Percentiles rank a stretch among this genome's conserved stretches.
Conservation (phyloP, 2,113 vertebrate genomes). For the Centropristis striata region DNA sequence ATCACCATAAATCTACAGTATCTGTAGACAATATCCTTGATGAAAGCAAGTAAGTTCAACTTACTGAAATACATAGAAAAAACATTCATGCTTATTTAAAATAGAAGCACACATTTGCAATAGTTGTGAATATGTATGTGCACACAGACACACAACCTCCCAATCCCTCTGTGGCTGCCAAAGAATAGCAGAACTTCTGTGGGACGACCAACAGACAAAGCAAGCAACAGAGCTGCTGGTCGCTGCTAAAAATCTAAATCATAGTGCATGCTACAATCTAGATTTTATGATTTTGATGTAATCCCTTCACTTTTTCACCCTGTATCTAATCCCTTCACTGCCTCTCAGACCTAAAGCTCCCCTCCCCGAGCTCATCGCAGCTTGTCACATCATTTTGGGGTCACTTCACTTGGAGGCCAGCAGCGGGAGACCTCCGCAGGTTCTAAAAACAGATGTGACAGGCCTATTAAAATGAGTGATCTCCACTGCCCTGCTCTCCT, state of each 20-base stretch:
- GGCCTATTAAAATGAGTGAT: slow-evolving; percentile 86
- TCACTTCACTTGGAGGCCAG: slow-evolving; percentile 76
- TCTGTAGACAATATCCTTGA: no score
- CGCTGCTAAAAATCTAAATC: neutral
- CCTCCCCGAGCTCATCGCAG: slow-evolving; percentile 73
- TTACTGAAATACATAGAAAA: neutral
- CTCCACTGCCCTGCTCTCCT: slow-evolving; percentile 62
- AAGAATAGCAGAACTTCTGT: no score
- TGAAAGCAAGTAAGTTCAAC: neutral
- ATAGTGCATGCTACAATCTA: neutral
- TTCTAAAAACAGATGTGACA: slow-evolving; percentile 87
- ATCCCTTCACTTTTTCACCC: slow-evolving; percentile 39
- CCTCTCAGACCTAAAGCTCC: slow-evolving; percentile 36
- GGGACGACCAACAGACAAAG: no score
- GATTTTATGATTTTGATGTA: slow-evolving; percentile 36
- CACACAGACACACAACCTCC: no score
- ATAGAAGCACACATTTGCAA: no score
- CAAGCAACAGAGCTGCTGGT: no score
- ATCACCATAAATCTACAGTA: neutral
- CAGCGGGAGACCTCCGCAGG: slow-evolving; percentile 74
- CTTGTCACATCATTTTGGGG: slow-evolving; percentile 82
- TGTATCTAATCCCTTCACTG: slow-evolving; percentile 46
- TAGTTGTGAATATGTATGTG: no score
- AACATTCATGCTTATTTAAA: neutral
- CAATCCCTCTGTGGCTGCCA: no score